Conservation (phyloP, 2,797 vertebrate species). For the Pangasius macronema region DNA sequence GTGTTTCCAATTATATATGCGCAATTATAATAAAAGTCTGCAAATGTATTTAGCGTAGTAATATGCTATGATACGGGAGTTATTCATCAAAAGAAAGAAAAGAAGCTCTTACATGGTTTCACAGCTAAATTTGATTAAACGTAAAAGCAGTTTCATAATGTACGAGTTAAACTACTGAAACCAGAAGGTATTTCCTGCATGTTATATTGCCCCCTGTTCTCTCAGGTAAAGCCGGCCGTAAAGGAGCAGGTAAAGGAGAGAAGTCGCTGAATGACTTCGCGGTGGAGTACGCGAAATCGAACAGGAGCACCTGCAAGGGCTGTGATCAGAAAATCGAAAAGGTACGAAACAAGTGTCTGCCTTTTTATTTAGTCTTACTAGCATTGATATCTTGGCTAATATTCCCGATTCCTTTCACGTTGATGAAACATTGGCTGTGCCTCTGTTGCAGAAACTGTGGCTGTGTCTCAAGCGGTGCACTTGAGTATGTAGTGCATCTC, state of each 20-base stretch:
- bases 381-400: background rate
- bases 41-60: background rate
- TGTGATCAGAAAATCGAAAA: slow-evolving; percentile 96
- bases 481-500: background rate
- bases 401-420: background rate
- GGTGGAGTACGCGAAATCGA: slow-evolving; percentile 96
- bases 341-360: slow-evolving; percentile 67
- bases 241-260: slow-evolving; percentile 79
- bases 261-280: slow-evolving; percentile 90
- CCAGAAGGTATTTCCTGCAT: background rate
- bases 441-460: background rate
- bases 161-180: background rate
- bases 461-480: background rate
- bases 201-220: background rate
- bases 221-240: slow-evolving; percentile 82
- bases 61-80: background rate
- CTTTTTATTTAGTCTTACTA: background rate
- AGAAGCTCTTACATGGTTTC: background rate
- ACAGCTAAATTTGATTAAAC: background rate
- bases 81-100: too few species aligned
- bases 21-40: too few species aligned
- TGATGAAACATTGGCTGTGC: too few species aligned
- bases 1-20: background rate
- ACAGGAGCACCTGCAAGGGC: slow-evolving; percentile 95
- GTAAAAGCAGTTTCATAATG: background rate